Evolutionary conservation across 2,113 vertebrate genomes (phyloP), one percentile per base, ranked within the genome.

Genomic region (Aspiorhynchus laticeps): DNA sequence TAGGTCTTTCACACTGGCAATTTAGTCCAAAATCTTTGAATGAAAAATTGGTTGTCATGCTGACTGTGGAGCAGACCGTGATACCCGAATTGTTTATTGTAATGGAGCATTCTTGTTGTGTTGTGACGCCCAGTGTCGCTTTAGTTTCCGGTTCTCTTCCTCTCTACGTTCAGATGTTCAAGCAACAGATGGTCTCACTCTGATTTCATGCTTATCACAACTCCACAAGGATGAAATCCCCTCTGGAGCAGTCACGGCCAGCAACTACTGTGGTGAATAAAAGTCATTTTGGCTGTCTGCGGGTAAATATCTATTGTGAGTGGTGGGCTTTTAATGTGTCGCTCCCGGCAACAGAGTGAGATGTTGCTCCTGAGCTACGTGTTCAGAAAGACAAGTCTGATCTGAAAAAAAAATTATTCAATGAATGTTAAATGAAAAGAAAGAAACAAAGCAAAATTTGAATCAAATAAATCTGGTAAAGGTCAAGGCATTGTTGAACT

Each of bases 311-410:
- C 83, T 88, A 89, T 82, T 86, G 85, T 78, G 36, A 85, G 51
- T 73, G 33, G 77, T 41, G 59, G 63, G 75, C 80, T 85, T 88
- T 90, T 85, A 86, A 89, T 87, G 77, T n/a, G 69, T 84, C 56
- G 87, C 89, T 88, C 85, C 80, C 61, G 88, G 85, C 88, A 85
- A 77, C 43, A 19, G 78, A 88, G 88, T 82, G 79, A 85, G 78
- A 87, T 65, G 48, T 86, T 86, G 87, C 67, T 87, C 77, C 63
- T 43, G 26, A 26, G 76, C 85, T 38, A 81, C 67, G 73, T 88
- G 88, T 86, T 86, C 67, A 2, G 82, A 86, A 80, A 71, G 41
- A 69, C 80, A 87, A 61, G 26, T 24, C 67, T 84, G 75, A 67
- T 83, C 41, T 19, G 51, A n/a, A 61, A 87, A 61, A 87, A 89